phyloP scores from a whole-genome alignment of 2,888 invertebrate species.

The Herminia tarsipennalis region DNA sequence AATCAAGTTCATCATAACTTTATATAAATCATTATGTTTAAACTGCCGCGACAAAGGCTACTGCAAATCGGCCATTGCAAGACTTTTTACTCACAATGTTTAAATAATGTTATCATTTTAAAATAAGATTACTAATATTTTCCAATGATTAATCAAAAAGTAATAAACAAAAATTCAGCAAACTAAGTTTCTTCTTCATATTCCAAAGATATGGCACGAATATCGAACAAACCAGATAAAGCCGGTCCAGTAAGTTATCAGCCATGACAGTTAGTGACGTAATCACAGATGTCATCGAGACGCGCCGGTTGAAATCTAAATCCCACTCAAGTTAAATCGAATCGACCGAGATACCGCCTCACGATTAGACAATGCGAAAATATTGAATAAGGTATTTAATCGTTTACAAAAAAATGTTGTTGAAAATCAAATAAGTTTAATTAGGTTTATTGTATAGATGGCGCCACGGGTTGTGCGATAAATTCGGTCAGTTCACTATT shows the following conservation, averaged over 20 bases:
- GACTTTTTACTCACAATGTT: too few relatives aligned
- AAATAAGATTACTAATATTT: too few relatives aligned
- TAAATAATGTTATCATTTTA: too few relatives aligned
- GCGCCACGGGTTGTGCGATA: too few relatives aligned
- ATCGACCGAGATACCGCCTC: slow-evolving; percentile 18
- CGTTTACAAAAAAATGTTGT: too few relatives aligned
- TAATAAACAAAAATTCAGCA: background rate
- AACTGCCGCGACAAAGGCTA: too few relatives aligned
- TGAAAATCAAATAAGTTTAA: too few relatives aligned
- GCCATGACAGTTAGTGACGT: slow-evolving; percentile 42
- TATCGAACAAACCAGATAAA: slow-evolving; percentile 25
- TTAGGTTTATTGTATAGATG: too few relatives aligned
- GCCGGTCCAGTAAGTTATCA: slow-evolving; percentile 24
- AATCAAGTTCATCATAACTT: too few relatives aligned
- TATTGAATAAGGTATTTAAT: slow-evolving; percentile 24
- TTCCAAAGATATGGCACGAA: background rate
- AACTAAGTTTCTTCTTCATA: background rate
- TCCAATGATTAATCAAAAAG: background rate
- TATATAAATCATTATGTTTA: too few relatives aligned
- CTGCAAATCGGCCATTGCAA: too few relatives aligned
- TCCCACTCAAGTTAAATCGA: slow-evolving; percentile 39
- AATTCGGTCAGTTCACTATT: too few relatives aligned
- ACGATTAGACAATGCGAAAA: slow-evolving; percentile 10
- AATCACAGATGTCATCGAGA: slow-evolving; percentile 43
- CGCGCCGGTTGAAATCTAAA: slow-evolving; percentile 34